These are phyloP conservation scores for Stigmatopora argus DNA, from an alignment of 2,113 vertebrate species.

Conservation along the genomic window DNA sequence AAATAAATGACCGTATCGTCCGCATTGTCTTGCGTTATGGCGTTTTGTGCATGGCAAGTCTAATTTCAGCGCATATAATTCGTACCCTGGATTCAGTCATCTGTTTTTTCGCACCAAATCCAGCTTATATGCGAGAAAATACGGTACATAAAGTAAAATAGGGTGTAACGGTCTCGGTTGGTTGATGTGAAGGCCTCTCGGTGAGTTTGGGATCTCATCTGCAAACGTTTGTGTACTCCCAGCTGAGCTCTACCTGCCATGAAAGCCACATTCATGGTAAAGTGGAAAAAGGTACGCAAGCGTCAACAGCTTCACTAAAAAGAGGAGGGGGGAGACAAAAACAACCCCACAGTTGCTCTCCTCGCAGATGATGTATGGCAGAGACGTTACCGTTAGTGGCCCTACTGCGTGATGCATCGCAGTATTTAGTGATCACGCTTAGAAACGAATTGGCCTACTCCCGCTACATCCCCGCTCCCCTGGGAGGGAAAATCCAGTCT, in stretches of 20 bases:
- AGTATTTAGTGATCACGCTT: conserved; percentile 74
- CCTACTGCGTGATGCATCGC: conserved; percentile 62
- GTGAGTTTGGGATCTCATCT: conserved; percentile 71
- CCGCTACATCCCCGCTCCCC: conserved; percentile 62
- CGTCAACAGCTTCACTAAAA: conserved; percentile 43
- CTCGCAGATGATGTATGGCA: conserved; percentile 49
- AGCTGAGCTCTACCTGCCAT: conserved; percentile 64
- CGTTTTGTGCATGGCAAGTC: no score
- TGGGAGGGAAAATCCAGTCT: conserved; percentile 62
- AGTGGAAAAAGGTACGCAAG: conserved; percentile 57
- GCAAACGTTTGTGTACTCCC: conserved; percentile 53
- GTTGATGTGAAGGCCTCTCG: conserved; percentile 63
- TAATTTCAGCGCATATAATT: no score
- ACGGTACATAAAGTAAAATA: no score
- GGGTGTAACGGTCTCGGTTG: conserved; percentile 5
- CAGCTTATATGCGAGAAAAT: no score
- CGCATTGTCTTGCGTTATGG: no score
- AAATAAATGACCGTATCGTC: no score
- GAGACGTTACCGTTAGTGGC: conserved; percentile 28
- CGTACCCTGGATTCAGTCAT: no score
- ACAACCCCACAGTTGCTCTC: conserved; percentile 5
- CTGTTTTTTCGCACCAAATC: no score
- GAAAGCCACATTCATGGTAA: conserved; percentile 67
- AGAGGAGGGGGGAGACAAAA: not conserved
- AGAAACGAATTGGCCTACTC: conserved; percentile 70